A percentile compares a stretch with the other conserved stretches of the same genome.
Conservation (phyloP, 1,140 invertebrate genomes). For the Drosophila baimaii region DNA sequence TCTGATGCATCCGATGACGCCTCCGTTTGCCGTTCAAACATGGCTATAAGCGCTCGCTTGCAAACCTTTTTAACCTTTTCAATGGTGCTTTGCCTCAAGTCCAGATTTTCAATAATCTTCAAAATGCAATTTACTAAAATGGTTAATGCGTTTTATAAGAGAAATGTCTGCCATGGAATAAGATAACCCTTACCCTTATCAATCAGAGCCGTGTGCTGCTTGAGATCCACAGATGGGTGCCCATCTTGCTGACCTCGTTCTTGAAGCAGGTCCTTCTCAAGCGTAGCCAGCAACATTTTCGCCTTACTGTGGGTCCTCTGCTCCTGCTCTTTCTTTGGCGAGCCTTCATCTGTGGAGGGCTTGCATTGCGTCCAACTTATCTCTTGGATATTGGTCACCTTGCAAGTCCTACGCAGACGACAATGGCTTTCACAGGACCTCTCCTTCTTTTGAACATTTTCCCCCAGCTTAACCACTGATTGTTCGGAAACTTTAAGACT, state of each 20-base stretch:
- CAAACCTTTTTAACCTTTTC: conserved; percentile 27
- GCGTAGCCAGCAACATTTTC: neutral
- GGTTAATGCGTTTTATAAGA: neutral
- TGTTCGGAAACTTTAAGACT: neutral
- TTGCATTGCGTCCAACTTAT: conserved; percentile 36
- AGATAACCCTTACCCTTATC: neutral
- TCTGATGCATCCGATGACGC: no score
- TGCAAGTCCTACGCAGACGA: conserved; percentile 24
- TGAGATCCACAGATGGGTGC: no score
- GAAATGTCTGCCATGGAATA: neutral
- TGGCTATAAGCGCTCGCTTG: conserved; percentile 9
- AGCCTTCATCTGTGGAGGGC: neutral
- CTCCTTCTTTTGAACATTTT: neutral
- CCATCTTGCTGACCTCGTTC: neutral
- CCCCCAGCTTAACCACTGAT: neutral
- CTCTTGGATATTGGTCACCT: conserved; percentile 23
- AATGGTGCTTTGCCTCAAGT: conserved; percentile 5
- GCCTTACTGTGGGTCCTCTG: neutral
- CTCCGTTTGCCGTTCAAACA: conserved; percentile 16
- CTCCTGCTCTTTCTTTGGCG: neutral
- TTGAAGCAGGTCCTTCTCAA: neutral
- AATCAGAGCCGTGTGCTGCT: neutral
- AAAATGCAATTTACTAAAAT: conserved; percentile 40
- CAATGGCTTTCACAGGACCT: no score
- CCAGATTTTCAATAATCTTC: conserved; percentile 8